Conservation (phyloP, 2,113 vertebrate genomes). For the Balaeniceps rex region DNA sequence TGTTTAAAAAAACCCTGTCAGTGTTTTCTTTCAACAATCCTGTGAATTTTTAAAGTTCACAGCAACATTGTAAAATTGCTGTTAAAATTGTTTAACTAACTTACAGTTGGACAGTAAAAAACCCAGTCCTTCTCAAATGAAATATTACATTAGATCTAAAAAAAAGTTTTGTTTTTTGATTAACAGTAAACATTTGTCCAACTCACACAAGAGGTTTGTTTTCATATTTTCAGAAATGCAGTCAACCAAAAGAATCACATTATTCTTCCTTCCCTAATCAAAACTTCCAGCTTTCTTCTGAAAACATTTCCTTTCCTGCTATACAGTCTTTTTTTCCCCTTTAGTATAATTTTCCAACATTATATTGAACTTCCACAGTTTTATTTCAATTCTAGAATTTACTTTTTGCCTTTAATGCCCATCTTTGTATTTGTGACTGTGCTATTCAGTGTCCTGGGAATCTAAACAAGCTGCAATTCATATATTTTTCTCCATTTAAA, state of each 20-base stretch:
- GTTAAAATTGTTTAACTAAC: neutral
- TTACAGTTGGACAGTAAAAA: neutral
- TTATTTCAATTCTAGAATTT: neutral
- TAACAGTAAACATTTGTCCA: neutral
- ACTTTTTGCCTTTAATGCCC: neutral
- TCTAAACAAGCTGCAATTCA: neutral
- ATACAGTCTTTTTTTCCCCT: neutral
- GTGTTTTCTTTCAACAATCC: neutral
- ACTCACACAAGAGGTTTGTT: neutral
- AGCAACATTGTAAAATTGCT: neutral
- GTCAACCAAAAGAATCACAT: neutral
- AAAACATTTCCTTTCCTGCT: neutral
- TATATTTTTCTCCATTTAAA: neutral
- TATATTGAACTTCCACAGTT: neutral
- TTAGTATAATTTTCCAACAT: neutral
- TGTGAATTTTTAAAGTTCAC: neutral
- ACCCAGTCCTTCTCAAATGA: neutral
- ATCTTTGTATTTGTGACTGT: neutral
- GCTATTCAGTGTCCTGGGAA: neutral
- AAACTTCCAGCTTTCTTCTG: neutral
- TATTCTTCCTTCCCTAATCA: constrained; percentile 3
- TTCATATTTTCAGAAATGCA: neutral
- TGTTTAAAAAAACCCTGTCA: neutral
- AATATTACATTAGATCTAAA: neutral
- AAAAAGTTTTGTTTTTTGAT: neutral